A percentile compares a stretch with the other conserved stretches of the same genome.
These are phyloP conservation scores for Lates japonicus DNA, from an alignment of 2,797 vertebrate genomes.

Conservation along the genomic window DNA sequence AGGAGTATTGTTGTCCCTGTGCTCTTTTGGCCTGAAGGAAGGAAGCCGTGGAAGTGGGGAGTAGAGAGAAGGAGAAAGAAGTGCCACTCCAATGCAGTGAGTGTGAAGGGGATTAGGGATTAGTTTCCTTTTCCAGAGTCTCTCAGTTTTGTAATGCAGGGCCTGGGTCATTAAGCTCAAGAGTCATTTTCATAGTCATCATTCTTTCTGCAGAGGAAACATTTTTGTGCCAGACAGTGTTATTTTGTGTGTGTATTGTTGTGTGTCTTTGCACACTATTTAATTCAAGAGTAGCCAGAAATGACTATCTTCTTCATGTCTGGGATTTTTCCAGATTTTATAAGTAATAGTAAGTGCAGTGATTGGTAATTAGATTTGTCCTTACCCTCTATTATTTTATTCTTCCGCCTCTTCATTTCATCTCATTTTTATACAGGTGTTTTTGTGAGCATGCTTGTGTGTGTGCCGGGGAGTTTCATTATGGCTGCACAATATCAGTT, in stretches of 20 bases:
- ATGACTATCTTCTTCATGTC: background rate
- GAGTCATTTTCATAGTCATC: constrained; percentile 62
- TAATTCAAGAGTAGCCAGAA: constrained; percentile 29
- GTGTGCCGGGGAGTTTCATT: constrained; percentile 11
- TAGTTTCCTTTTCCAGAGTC: constrained; percentile 66
- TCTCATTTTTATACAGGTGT: background rate
- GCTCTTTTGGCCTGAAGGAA: constrained; percentile 72
- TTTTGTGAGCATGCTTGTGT: background rate
- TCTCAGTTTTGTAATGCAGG: constrained; percentile 42
- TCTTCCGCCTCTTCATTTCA: constrained; percentile 5
- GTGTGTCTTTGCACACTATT: background rate
- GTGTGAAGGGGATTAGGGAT: constrained; percentile 66
- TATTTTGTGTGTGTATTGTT: constrained; percentile 7
- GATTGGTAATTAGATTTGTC: background rate
- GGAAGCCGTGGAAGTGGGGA: constrained; percentile 75
- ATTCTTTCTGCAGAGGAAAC: constrained; percentile 49
- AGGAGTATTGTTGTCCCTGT: constrained; percentile 68
- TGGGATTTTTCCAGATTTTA: constrained; percentile 20
- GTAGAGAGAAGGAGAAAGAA: constrained; percentile 67
- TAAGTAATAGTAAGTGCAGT: background rate
- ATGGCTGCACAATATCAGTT: constrained; percentile 11
- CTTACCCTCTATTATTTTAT: background rate
- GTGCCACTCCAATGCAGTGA: constrained; percentile 58
- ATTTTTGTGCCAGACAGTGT: constrained; percentile 34
- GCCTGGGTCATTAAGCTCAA: constrained; percentile 66